Conservation (phyloP, 2,888 invertebrate species). For the Latrodectus hesperus region DNA sequence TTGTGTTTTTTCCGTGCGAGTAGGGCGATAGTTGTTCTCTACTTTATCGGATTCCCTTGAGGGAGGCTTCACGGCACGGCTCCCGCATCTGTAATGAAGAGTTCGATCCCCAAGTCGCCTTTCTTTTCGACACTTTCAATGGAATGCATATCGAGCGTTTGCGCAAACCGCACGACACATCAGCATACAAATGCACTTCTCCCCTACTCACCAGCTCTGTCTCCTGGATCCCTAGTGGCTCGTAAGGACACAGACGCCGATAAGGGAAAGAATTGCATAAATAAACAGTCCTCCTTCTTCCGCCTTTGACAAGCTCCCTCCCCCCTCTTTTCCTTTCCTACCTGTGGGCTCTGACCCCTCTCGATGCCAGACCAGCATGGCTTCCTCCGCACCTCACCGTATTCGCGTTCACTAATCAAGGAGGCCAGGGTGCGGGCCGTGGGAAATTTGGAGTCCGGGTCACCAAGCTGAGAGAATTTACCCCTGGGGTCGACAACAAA, state of each 20-base stretch:
- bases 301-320: conserved; percentile 33
- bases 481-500: conserved; percentile 53
- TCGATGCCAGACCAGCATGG: conserved; percentile 2
- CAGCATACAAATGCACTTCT: conserved; percentile 68
- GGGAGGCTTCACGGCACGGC: conserved; percentile 47
- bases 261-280: conserved; percentile 62
- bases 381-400: conserved; percentile 14
- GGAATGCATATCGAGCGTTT: conserved; percentile 68
- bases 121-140: conserved; percentile 69
- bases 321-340: conserved; percentile 9
- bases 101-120: conserved; percentile 59
- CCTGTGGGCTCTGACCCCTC: conserved; percentile 60
- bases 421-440: conserved; percentile 37
- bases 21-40: conserved; percentile 68
- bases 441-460: conserved; percentile 48
- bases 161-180: conserved; percentile 66
- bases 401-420: conserved; percentile 57
- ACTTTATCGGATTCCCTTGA: conserved; percentile 51
- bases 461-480: conserved; percentile 30
- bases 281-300: conserved; percentile 52
- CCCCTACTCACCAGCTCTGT: conserved; percentile 12
- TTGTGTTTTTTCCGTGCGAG: conserved; percentile 69
- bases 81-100: conserved; percentile 69
- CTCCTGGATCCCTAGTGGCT: conserved; percentile 53
- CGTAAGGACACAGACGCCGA: conserved; percentile 65